These are phyloP conservation scores for Halichoerus grypus DNA, from an alignment of 2,113 vertebrate species.

Conservation along the genomic window DNA sequence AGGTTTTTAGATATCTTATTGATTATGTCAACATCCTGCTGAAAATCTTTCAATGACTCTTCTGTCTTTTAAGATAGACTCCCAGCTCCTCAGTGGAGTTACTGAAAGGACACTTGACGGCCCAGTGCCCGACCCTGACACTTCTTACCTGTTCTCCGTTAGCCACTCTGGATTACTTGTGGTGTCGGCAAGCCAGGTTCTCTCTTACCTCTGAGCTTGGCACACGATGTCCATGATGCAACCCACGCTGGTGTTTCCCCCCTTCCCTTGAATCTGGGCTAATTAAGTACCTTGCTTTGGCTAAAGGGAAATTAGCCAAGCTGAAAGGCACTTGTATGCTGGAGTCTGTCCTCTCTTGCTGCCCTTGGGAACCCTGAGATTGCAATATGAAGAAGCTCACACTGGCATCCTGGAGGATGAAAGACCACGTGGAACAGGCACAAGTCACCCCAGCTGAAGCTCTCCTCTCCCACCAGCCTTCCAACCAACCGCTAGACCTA, in stretches of 20 bases:
- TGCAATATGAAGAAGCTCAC: neutral
- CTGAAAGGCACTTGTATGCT: neutral
- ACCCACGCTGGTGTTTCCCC: neutral
- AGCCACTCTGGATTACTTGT: neutral
- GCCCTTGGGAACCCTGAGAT: neutral
- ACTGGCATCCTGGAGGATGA: neutral
- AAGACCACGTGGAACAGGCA: neutral
- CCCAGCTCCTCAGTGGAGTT: neutral
- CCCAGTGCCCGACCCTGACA: neutral
- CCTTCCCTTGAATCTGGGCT: neutral
- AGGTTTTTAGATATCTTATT: neutral
- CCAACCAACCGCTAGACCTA: neutral
- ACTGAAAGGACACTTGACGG: neutral
- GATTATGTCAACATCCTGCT: neutral
- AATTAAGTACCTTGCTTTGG: neutral
- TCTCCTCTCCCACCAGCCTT: neutral
- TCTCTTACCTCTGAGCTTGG: neutral
- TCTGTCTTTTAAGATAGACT: neutral
- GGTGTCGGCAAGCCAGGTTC: fast-evolving
- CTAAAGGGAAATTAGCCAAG: conserved; percentile 11
- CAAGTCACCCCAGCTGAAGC: neutral
- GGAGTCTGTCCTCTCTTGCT: neutral
- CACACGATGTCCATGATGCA: fast-evolving
- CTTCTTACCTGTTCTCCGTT: neutral
- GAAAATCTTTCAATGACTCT: neutral